Base-by-base conservation (phyloP, 2,888 invertebrate genomes). In the Tigriopus californicus region DNA sequence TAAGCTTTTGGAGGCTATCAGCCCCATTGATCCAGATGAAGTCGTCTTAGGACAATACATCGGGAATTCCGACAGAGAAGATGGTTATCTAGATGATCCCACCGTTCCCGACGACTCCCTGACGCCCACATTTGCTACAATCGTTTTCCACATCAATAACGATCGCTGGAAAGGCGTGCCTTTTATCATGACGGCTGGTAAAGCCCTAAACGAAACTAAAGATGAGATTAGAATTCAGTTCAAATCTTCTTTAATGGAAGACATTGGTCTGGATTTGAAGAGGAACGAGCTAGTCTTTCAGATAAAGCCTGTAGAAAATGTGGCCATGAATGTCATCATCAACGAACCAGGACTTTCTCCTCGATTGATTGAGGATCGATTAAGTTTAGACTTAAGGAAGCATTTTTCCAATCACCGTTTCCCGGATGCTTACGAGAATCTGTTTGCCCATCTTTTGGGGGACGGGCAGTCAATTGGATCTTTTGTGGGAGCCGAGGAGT, bases 341-440 rank as follows among this genome's bases (percentile, higher is more conserved):
- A 99, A 99, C 73, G 85, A 86, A 13, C 98, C 98, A 0, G 98
- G 98, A 54, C 92, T 97, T 78, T 84, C 86, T 53, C 95, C 98
- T 70, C 88, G 91, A 65, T 81, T 95, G 73, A 92, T 95, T 70
- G 97, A 98, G 77, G 95, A 95, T 0, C 98, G 99, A 71, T 74
- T 99, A 62, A 97, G 99, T 73, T 77, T 99, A 12, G 95, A 94
- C 1, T 98, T 98, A 69, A 83, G 84, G 62, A 79, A 80, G 68
- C 80, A 97, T 67, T 98, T 95, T 71, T 82, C 84, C 72, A 92
- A 88, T 69, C 72, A 41, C 11, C 20, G 51, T n/a, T n/a, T 61
- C 13, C 52, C 52, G 2, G 52, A 53, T 22, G 98, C 98, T 2
- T 98, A 99, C 70, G 97, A 98, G 72, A 80, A 97, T 63, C 78